Evolutionary conservation across 2,888 invertebrate species (phyloP), one percentile per base, ranked within the genome.

Genomic region (Crepidodera aurea): DNA sequence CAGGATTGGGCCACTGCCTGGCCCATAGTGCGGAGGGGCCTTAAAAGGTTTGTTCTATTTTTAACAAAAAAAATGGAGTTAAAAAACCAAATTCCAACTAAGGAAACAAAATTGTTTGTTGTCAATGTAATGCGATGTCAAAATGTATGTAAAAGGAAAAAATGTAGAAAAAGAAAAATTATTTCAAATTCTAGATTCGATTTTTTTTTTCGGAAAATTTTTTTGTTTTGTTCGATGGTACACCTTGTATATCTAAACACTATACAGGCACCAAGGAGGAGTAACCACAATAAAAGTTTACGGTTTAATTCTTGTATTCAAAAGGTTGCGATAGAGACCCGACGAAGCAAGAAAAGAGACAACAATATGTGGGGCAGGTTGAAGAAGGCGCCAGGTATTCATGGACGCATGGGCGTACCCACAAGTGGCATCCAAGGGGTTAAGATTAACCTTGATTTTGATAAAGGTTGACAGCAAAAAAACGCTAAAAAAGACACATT

Each of bases 351-450:
- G 27, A 50, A 51, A 39, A 51, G 6, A 51, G 37, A 27, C 18
- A 10, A 39, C 29, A 51, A 51, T 22, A 22, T 10, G 65, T 61
- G 66, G 64, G 65, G 64, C 61, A 65, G 66, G 67, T 65, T 68
- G 65, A 65, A 68, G 63, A 69, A 69, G 69, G 70, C 70, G 69
- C 67, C 69, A 69, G 69, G 67, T 69, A 70, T 69, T 66, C 67
- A 62, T 69, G 60, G 68, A 39, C 40, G 15, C 60, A 55, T 13
- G 34, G 53, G 56, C 60, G 64, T 53, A 22, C 56, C 16, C 25
- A 8, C 1, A 10, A 12, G 4, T 13, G 2, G 13, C 4, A 1
- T 2, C 12, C 5, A 37, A 37, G 13, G 37, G 37, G 37, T 37
- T 37, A 13, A 32, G 7, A 4, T 22, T 37, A 37, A 2, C 37